phyloP scores from a whole-genome alignment of 2,113 vertebrate species.

The Corapipo altera region DNA sequence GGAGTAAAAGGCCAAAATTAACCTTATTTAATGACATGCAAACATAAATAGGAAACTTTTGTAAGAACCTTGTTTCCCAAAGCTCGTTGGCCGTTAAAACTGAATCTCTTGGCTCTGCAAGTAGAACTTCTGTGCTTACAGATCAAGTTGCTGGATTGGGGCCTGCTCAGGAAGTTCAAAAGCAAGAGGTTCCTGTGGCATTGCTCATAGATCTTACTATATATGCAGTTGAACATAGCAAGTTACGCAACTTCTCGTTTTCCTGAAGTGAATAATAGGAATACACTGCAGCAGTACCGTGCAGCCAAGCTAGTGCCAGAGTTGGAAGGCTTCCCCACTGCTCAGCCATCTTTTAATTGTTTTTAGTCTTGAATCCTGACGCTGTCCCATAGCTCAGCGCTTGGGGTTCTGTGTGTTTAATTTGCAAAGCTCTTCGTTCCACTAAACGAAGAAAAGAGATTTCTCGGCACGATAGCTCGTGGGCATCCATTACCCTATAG shows the following conservation, averaged over 20 bases:
- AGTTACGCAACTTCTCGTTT: neutral
- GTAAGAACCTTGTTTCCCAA: neutral
- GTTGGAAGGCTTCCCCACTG: neutral
- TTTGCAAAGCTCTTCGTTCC: neutral
- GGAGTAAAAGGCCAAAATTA: neutral
- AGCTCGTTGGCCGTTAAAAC: accelerated
- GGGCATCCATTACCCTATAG: neutral
- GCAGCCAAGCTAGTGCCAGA: neutral
- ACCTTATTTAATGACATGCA: neutral
- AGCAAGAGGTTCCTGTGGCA: slow-evolving; percentile 28
- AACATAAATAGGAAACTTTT: neutral
- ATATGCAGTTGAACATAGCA: neutral
- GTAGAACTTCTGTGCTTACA: neutral
- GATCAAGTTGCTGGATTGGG: neutral
- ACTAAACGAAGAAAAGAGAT: neutral
- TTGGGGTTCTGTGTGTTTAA: neutral
- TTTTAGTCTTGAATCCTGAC: neutral
- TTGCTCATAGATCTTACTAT: neutral
- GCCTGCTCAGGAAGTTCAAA: slow-evolving; percentile 20
- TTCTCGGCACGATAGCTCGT: neutral
- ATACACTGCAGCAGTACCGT: neutral
- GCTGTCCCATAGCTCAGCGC: neutral
- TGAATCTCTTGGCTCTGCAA: neutral
- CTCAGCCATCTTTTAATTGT: neutral
- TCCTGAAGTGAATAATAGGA: neutral